These are phyloP conservation scores for Dermatophagoides farinae DNA, from an alignment of 1,140 invertebrate genomes.

Conservation along the genomic window DNA sequence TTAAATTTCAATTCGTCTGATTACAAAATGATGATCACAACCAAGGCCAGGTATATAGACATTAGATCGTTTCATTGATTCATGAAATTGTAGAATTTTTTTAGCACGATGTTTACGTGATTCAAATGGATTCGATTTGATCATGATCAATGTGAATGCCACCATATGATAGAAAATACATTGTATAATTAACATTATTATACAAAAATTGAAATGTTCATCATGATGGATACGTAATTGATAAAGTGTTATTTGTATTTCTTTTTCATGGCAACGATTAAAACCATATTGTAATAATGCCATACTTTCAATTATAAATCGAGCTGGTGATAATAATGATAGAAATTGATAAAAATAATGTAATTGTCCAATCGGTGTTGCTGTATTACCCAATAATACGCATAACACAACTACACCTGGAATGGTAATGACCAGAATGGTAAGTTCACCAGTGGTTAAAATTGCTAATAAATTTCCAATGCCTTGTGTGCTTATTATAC, in stretches of 20 bases:
- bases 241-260: not conserved
- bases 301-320: not conserved
- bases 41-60: too few species aligned
- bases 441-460: not conserved
- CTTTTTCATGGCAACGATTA: not conserved
- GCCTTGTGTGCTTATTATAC: not conserved
- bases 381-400: not conserved
- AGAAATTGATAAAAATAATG: constrained; percentile 6
- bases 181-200: not conserved
- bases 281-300: constrained; percentile 5
- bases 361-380: not conserved
- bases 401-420: not conserved
- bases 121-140: not conserved
- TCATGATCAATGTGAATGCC: not conserved
- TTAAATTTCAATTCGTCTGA: too few species aligned
- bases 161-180: not conserved
- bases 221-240: not conserved
- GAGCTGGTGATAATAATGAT: not conserved
- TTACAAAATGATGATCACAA: too few species aligned
- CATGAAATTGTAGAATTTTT: not conserved
- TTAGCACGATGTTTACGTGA: not conserved
- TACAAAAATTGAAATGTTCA: not conserved
- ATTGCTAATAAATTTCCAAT: not conserved
- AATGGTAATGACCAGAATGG: not conserved
- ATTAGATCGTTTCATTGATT: not conserved